phyloP scores from a whole-genome alignment of 2,113 vertebrate genomes.

The Ramphastos sulfuratus region DNA sequence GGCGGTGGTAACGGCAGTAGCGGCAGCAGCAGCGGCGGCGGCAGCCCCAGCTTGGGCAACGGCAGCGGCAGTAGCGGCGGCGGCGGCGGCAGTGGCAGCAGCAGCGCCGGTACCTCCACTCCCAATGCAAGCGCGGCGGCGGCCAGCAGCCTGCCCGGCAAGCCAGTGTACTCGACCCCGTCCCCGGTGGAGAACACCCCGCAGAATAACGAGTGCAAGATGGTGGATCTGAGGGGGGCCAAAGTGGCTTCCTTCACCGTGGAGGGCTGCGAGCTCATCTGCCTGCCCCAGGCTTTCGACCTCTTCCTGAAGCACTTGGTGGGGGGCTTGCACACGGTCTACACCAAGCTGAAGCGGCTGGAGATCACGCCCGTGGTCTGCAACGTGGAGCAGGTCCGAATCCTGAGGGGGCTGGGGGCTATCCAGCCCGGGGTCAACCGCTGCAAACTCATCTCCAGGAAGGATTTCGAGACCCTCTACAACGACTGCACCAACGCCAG shows the following conservation, averaged over 20 bases:
- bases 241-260: conserved; percentile 98
- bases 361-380: conserved; percentile 99
- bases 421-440: conserved; percentile 98
- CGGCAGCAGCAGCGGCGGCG: background rate
- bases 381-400: conserved; percentile 98
- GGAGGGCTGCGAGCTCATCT: conserved; percentile 97
- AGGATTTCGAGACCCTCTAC: conserved; percentile 98
- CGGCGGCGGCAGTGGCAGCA: background rate
- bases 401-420: conserved; percentile 94
- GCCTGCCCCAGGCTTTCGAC: conserved; percentile 98
- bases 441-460: conserved; percentile 98
- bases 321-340: conserved; percentile 97
- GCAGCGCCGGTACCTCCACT: conserved; percentile 73
- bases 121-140: conserved; percentile 79
- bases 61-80: background rate
- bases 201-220: conserved; percentile 99
- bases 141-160: conserved; percentile 81
- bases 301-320: conserved; percentile 99
- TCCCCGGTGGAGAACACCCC: conserved; percentile 98
- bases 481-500: conserved; percentile 99
- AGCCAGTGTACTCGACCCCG: conserved; percentile 97
- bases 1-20: background rate
- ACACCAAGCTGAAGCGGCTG: conserved; percentile 98
- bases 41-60: conserved; percentile 22
- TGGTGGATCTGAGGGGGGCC: conserved; percentile 96